These are phyloP conservation scores for Limenitis arthemis DNA, from an alignment of 2,888 invertebrate species.

Conservation along the genomic window DNA sequence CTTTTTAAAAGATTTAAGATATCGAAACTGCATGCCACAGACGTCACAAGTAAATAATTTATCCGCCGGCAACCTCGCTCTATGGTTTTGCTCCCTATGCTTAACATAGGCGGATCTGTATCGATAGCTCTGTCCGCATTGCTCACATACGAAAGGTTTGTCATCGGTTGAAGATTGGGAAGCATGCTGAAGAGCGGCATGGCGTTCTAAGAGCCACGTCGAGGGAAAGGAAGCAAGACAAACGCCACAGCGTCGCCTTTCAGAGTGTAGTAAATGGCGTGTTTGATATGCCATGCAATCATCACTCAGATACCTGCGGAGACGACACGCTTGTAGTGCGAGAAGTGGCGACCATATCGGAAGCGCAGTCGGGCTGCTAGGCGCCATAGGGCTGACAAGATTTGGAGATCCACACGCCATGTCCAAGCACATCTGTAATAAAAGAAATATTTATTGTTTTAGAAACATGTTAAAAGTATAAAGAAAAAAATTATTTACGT, in stretches of 20 bases:
- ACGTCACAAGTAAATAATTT: slow-evolving; percentile 93
- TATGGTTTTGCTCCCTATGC: slow-evolving; percentile 91
- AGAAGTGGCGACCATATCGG: slow-evolving; percentile 64
- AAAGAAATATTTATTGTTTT: not conserved
- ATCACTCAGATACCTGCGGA: slow-evolving; percentile 64
- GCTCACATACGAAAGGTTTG: slow-evolving; percentile 92
- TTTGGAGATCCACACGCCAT: slow-evolving; percentile 51
- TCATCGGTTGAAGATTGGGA: slow-evolving; percentile 77
- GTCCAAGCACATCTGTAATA: slow-evolving; percentile 63
- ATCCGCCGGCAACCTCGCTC: slow-evolving; percentile 89
- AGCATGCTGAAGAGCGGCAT: slow-evolving; percentile 88
- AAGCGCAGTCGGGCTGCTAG: slow-evolving; percentile 49
- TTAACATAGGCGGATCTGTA: slow-evolving; percentile 83
- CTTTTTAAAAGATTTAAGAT: slow-evolving; percentile 91
- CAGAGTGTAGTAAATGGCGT: slow-evolving; percentile 49
- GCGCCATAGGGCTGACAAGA: slow-evolving; percentile 46
- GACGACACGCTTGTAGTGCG: slow-evolving; percentile 61
- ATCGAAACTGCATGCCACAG: slow-evolving; percentile 93
- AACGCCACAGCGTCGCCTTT: slow-evolving; percentile 80
- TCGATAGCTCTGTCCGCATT: slow-evolving; percentile 91
- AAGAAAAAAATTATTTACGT: slow-evolving; percentile 23
- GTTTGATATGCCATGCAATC: slow-evolving; percentile 64
- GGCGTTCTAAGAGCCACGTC: slow-evolving; percentile 89
- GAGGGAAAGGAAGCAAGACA: slow-evolving; percentile 91
- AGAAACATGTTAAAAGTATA: not conserved